A percentile compares a stretch with the other conserved stretches of the same genome.
phyloP scores from a whole-genome alignment of 2,113 vertebrate species.

The Conger conger region DNA sequence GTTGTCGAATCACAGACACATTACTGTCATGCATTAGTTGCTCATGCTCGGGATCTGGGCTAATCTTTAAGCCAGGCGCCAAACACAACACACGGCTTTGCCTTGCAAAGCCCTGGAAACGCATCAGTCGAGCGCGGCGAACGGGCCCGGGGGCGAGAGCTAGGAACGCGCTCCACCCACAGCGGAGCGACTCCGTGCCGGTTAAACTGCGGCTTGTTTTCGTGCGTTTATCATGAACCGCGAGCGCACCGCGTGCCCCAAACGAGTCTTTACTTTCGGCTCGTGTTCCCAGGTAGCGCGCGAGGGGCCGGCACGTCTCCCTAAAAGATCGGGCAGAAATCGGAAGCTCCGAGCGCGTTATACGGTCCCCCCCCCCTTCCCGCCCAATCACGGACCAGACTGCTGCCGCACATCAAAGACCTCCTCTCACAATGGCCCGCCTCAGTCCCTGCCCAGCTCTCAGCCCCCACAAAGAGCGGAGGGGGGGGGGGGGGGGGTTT shows the following conservation, averaged over 20 bases:
- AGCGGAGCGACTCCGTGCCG: neutral
- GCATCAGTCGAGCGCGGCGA: neutral
- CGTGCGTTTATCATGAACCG: neutral
- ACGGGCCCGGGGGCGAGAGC: neutral
- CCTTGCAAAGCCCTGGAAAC: neutral
- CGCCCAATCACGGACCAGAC: neutral
- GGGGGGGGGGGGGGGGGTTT: neutral
- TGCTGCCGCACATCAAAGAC: slow-evolving; percentile 20
- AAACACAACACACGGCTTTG: neutral
- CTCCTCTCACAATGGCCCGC: slow-evolving; percentile 16
- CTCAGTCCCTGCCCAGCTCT: neutral
- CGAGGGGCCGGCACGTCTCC: neutral
- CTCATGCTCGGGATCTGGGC: neutral
- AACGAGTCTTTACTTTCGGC: no score
- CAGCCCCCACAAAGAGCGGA: neutral
- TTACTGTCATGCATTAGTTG: neutral
- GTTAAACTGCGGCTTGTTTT: neutral
- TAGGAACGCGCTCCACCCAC: neutral
- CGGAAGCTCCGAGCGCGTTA: neutral
- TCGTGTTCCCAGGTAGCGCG: neutral
- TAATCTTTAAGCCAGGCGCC: neutral
- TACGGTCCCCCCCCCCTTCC: neutral
- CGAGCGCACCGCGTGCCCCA: no score
- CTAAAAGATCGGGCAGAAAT: neutral
- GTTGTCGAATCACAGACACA: neutral